Base-by-base conservation (phyloP, 2,888 invertebrate species). In the Melipona bicolor region DNA sequence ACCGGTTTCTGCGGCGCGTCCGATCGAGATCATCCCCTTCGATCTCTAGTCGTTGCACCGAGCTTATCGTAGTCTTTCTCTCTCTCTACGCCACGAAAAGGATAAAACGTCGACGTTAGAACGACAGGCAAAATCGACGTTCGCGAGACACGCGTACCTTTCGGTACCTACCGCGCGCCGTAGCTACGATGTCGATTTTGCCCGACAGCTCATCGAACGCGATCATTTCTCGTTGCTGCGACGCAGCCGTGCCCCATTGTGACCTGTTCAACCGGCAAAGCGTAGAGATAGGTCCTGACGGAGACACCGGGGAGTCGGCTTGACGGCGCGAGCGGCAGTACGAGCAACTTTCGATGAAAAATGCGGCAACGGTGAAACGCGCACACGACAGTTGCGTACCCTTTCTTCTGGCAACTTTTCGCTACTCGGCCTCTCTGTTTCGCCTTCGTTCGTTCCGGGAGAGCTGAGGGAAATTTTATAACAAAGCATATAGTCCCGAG, bases 251-350 rank as follows among this genome's bases (percentile, higher is more conserved):
- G 36, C 49, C 64, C 49, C 64, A 83, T 83, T 81, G 79, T 59
- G 62, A 62, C 56, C 64, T 76, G 82, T 69, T 84, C 80, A 69
- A 80, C 76, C 88, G 78, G 79, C 81, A 84, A 84, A 87, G 64
- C 61, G 65, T 74, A 69, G 21, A 79, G 81, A 79, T 81, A 82
- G 86, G 73, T 85, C 79, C 65, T 86, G 80, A 79, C 69, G 85
- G 72, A 50, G 77, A 73, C 80, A 74, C 65, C 76, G 43, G 82
- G 43, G 82, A 83, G 62, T 65, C 64, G 69, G 56, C 49, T 59
- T 43, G 49, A 59, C 69, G 59, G 32, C 32, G 62, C 13, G 49
- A 50, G 62, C 13, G 32, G 36, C 69, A 61, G 59, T 49, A 43
- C 54, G 67, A 43, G 65, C 21, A 64, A 78, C n/a, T 59, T 70